Base-by-base conservation (phyloP, 2,888 invertebrate species). In the Cacoxenus indagator region DNA sequence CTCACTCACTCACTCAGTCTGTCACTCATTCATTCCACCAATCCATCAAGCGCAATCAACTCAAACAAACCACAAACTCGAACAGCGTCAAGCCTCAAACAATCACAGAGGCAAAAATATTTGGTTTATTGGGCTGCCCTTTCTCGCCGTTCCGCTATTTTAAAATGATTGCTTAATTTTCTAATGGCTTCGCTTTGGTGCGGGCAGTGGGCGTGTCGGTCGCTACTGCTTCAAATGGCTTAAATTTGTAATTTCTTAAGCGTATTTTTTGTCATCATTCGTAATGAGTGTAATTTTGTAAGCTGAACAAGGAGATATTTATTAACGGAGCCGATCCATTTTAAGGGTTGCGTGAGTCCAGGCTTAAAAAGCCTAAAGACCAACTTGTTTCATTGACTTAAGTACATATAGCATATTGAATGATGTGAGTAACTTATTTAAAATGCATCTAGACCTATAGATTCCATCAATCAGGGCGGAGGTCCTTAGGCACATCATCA, bases 41-140 rank as follows among this genome's bases (percentile, higher is more conserved):
- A n/a, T 78, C 78, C 81, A 83, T 79, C 79, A 78, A 76, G 71
- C 51, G 70, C 74, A 74, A 73, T 77, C 81, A 76, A 76, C 74
- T 70, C 68, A 51, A 68, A 68, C 70, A n/a, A 8, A 48, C 8
- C 48, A 17, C 17, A 14, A 2, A 43, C n/a, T 2, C 43, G n/a
- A 2, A 43, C n/a, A 11, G 37, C 48, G 19, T 48, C 17, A 17
- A 48, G 17, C 27, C 14, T n/a, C 14, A 14, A 57, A 29, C 57
- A 57, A 57, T 29, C 57, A 29, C 57, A 57, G n/a, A 14, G n/a
- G 29, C 48, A 48, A 6, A 48, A 48, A 17, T 17, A 48, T 19
- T 48, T 17, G 8, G 19, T 14, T 14, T 6, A 2, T 24, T 57
- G 17, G n/a, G 31, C 24, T 57, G n/a, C 17, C 17, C 24, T 17